Evolutionary conservation across 2,113 vertebrate species (phyloP), one percentile per base, ranked within the genome.

Genomic region (Alectura lathami): DNA sequence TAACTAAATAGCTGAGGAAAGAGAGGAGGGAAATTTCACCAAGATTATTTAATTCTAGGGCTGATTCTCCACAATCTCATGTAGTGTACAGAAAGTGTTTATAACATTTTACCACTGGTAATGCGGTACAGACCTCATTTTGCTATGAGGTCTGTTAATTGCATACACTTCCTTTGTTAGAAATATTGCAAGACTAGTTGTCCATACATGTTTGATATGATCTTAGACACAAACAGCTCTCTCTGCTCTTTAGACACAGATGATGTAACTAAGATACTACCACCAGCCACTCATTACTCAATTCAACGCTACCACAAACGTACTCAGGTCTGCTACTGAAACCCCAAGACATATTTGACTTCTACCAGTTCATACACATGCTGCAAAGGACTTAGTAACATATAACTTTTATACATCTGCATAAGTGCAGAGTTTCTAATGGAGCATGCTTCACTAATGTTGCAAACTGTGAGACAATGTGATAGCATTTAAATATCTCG

Each of bases 211-310:
- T 30, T 79, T 95, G 53, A 56, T 87, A 74, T 2, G n/a, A 88
- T 38, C 73, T 66, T 81, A 54, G 54, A 85, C 26, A 64, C 50
- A 96, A 86, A 88, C 9, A 88, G 74, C 50, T 42, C 24, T 4
- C 51, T 83, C 50, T 69, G 87, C 72, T 89, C 83, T 93, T 89
- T 40, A 95, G 86, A 30, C 64, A 53, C 45, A 90, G 60, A 60
- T 60, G 40, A 18, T 17, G 59, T 18, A 86, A 81, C 18, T 73
- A 85, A 91, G 50, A 83, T 77, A 40, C 21, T n/a, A 84, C 32
- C 29, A 36, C 47, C 48, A 93, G 40, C 29, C 57, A 68, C 59
- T 77, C 38, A 45, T 57, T 45, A 69, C 17, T 69, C 54, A 51
- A 9, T 59, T 77, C 43, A 83, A 29, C 22, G 6, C 21, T 69